Evolutionary conservation across 2,113 vertebrate species (phyloP), one percentile per base, ranked within the genome.

Genomic region (Zosterops hypoxanthus): DNA sequence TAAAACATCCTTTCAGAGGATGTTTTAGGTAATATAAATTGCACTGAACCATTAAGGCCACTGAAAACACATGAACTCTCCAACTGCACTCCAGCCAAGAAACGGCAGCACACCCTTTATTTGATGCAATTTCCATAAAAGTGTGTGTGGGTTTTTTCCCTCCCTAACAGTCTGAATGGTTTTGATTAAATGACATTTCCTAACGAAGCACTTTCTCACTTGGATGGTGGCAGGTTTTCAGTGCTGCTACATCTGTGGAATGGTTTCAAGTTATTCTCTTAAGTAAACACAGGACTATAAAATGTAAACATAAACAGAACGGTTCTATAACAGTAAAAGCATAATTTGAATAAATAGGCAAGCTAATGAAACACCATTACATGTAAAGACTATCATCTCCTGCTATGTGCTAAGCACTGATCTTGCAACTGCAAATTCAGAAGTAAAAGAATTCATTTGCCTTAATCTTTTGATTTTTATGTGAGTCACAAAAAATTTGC

Each of bases 241-340:
- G 75, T 39, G 73, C 84, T 82, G 85, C 85, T 52, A 41, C 85
- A 93, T 96, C 93, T 95, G 93, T 59, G 75, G 82, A 95, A 90
- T 86, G 75, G 80, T 91, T 83, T 94, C 79, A n/a, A 96, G 87
- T 95, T 94, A 77, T 92, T 86, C 82, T 94, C 90, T 97, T 96
- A 95, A 97, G 94, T 93, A 97, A 96, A 95, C 76, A 53, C 34
- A 64, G 77, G 85, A 33, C 96, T 55, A 94, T 96, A 95, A 96
- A 96, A 90, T 81, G 90, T 93, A 94, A 96, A 95, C 87, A 93
- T 92, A 92, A 95, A 88, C 90, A 80, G 88, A 92, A 81, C 17
- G 12, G 33, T 94, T 96, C 85, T 64, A 70, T 59, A 93, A 84
- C 71, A 96, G 79, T 93, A 86, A 97, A 91, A 92, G 86, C 68